A percentile compares a stretch with the other conserved stretches of the same genome.
Evolutionary conservation across 2,888 invertebrate species (phyloP).

Genomic region (Pollenia labialis): DNA sequence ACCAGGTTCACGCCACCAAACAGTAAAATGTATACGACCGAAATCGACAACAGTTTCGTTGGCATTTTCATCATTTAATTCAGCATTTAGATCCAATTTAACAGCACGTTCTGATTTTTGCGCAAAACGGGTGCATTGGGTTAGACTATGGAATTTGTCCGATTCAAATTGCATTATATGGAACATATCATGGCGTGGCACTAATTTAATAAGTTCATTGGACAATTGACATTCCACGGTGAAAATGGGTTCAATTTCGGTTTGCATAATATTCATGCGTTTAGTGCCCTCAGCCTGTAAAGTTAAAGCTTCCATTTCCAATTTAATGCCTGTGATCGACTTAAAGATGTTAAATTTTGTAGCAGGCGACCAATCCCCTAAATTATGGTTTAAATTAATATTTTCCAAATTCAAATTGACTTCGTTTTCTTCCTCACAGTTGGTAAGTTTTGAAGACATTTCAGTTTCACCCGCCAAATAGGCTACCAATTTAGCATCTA

Average conservation of each 20-base stretch:
- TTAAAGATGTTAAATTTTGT: constrained; percentile 77
- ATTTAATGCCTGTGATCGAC: constrained; percentile 77
- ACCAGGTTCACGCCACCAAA: constrained; percentile 82
- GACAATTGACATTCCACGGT: constrained; percentile 81
- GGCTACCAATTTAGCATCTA: constrained; percentile 81
- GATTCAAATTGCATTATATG: constrained; percentile 82
- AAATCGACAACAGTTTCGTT: constrained; percentile 71
- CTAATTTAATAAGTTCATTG: constrained; percentile 78
- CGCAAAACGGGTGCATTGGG: constrained; percentile 81
- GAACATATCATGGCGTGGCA: constrained; percentile 79
- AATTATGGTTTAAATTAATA: constrained; percentile 42
- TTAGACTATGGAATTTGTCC: constrained; percentile 81
- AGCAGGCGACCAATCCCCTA: constrained; percentile 71
- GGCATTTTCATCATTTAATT: constrained; percentile 61
- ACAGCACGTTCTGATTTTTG: constrained; percentile 79
- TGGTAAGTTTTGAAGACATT: constrained; percentile 62
- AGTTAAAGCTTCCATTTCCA: constrained; percentile 80
- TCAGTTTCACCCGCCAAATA: constrained; percentile 77
- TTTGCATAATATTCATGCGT: constrained; percentile 79
- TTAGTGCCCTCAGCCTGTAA: constrained; percentile 81
- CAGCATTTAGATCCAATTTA: constrained; percentile 66
- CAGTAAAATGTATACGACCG: constrained; percentile 79
- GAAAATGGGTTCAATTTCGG: constrained; percentile 80
- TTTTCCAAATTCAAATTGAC: constrained; percentile 67
- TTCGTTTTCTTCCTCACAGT: constrained; percentile 65